Conservation (phyloP, 1,140 invertebrate species). For the Neodiprion fabricii region DNA sequence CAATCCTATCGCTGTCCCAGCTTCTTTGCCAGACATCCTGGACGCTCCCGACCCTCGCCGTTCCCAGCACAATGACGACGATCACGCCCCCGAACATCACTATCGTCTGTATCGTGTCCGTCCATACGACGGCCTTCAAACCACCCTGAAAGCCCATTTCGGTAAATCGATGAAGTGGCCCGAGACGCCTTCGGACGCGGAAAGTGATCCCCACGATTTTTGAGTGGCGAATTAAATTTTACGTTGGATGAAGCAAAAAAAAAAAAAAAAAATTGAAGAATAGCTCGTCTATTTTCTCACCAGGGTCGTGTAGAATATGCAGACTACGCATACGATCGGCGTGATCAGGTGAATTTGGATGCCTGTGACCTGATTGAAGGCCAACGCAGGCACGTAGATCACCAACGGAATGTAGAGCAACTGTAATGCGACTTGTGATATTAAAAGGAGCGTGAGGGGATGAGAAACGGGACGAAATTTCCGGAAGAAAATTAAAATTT, state of each 20-base stretch:
- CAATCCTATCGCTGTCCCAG: constrained; percentile 62
- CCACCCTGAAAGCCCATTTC: constrained; percentile 70
- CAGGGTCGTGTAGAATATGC: constrained; percentile 84
- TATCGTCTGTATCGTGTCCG: constrained; percentile 81
- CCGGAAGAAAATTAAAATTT: too few species aligned
- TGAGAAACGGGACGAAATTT: not conserved
- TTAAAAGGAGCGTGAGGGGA: not conserved
- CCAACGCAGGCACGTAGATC: constrained; percentile 88
- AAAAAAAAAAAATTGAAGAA: not conserved
- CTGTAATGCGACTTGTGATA: constrained; percentile 37
- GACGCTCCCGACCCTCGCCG: constrained; percentile 70
- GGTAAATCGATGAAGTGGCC: not conserved
- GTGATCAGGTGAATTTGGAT: constrained; percentile 75
- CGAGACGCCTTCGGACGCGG: not conserved
- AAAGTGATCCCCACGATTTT: not conserved
- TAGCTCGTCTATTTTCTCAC: constrained; percentile 60
- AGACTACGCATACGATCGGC: constrained; percentile 74
- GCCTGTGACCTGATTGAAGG: constrained; percentile 86
- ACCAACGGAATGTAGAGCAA: constrained; percentile 88
- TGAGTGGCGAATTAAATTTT: constrained; percentile 15
- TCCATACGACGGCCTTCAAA: constrained; percentile 88
- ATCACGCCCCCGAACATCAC: constrained; percentile 79
- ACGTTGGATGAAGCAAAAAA: not conserved
- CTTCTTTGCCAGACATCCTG: constrained; percentile 68
- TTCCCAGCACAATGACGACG: constrained; percentile 72